These are phyloP conservation scores for Tetrapedia diversipes DNA, from an alignment of 2,888 invertebrate genomes.

Conservation along the genomic window DNA sequence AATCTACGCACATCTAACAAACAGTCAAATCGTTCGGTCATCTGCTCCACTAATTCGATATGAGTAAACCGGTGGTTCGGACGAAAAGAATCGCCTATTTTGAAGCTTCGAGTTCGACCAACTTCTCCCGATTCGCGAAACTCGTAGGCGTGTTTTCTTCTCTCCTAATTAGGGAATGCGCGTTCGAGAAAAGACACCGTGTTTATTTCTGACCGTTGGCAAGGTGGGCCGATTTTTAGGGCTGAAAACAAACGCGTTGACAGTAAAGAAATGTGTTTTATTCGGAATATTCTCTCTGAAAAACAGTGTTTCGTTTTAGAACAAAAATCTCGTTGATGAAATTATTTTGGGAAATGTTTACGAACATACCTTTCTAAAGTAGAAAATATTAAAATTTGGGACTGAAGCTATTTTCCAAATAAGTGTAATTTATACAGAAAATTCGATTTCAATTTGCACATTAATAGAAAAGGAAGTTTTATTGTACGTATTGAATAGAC, in stretches of 20 bases:
- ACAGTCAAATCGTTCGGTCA: neutral
- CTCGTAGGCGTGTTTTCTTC: neutral
- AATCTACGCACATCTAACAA: neutral
- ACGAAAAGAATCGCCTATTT: conserved; percentile 30
- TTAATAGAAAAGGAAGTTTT: too few species aligned
- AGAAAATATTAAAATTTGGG: too few species aligned
- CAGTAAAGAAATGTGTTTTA: neutral
- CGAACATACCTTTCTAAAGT: too few species aligned
- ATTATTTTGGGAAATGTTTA: too few species aligned
- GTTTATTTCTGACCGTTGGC: neutral
- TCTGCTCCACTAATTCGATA: neutral
- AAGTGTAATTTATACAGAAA: too few species aligned
- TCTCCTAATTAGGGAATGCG: neutral
- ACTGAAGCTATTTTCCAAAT: too few species aligned
- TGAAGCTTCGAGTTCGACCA: neutral
- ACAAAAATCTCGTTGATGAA: too few species aligned
- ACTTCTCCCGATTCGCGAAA: neutral
- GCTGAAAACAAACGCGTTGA: neutral
- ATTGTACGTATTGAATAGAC: too few species aligned
- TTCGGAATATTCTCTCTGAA: neutral
- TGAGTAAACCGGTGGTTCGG: conserved; percentile 35
- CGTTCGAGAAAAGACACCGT: neutral
- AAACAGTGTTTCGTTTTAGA: too few species aligned
- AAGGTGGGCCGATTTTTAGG: neutral
- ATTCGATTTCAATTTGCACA: too few species aligned